Percentiles rank a stretch among this genome's conserved stretches.
phyloP scores from a whole-genome alignment of 2,888 invertebrate species.

The Drosophila lacicola region DNA sequence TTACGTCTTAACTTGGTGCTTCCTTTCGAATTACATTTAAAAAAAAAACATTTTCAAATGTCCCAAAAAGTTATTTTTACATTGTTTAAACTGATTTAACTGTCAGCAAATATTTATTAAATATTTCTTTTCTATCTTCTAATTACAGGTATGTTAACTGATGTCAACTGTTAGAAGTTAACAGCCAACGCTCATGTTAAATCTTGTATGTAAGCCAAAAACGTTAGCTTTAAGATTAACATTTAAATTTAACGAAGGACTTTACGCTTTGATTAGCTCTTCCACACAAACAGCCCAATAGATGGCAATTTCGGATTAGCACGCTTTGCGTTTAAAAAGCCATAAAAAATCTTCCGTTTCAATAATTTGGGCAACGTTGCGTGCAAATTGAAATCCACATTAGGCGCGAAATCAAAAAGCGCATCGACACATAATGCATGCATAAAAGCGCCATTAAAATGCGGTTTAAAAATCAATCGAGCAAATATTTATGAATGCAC shows the following conservation, averaged over 20 bases:
- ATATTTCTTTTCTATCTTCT: slow-evolving; percentile 8
- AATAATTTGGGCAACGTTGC: slow-evolving; percentile 4
- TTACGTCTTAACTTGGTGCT: too few species aligned
- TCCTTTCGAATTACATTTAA: too few species aligned
- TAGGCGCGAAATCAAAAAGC: slow-evolving; percentile 11
- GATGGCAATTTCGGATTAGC: slow-evolving; percentile 16
- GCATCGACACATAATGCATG: slow-evolving; percentile 25
- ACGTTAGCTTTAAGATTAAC: too few species aligned
- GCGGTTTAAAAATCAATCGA: slow-evolving; percentile 59
- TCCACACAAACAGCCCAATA: not conserved
- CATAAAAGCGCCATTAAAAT: slow-evolving; percentile 36
- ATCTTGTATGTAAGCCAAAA: slow-evolving; percentile 1
- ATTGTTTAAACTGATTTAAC: not conserved
- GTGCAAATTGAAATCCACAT: slow-evolving; percentile 23
- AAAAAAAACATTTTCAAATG: too few species aligned
- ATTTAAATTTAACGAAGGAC: not conserved
- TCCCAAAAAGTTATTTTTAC: too few species aligned
- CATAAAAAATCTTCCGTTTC: slow-evolving; percentile 21
- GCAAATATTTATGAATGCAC: slow-evolving; percentile 60
- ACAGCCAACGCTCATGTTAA: not conserved
- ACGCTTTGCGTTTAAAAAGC: not conserved
- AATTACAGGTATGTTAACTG: slow-evolving; percentile 52
- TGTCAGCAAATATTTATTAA: not conserved
- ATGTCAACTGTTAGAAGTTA: not conserved
- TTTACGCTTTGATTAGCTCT: too few species aligned